Percentiles rank a stretch among this genome's conserved stretches.
These are phyloP conservation scores for Oncorhynchus masou DNA, from an alignment of 2,113 vertebrate genomes.

Conservation along the genomic window DNA sequence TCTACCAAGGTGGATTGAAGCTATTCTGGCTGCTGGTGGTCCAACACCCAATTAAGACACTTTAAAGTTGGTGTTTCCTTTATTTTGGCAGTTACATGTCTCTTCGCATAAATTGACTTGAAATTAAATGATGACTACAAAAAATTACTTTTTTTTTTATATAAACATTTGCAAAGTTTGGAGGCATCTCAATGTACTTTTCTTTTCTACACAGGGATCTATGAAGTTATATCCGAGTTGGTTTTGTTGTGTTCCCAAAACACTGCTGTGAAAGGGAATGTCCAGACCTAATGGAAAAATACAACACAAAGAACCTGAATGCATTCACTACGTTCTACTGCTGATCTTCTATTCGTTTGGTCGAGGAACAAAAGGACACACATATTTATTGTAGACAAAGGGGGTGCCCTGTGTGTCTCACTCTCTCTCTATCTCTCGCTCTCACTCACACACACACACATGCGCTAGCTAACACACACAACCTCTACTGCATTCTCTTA, in stretches of 20 bases:
- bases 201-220: conserved; percentile 59
- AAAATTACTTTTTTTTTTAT: conserved; percentile 72
- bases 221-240: conserved; percentile 53
- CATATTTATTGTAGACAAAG: neutral
- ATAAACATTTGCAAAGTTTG: conserved; percentile 64
- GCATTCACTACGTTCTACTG: conserved; percentile 7
- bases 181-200: conserved; percentile 64
- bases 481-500: neutral
- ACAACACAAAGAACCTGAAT: conserved; percentile 11
- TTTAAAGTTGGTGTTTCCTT: no score
- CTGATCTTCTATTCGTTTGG: conserved; percentile 13
- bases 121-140: conserved; percentile 59
- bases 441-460: neutral
- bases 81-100: no score
- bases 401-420: neutral
- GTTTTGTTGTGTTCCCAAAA: conserved; percentile 49
- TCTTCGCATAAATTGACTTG: conserved; percentile 60
- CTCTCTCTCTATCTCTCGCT: neutral
- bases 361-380: neutral
- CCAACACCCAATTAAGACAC: no score
- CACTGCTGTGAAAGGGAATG: conserved; percentile 37
- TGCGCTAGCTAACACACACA: neutral
- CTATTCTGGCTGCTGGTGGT: no score
- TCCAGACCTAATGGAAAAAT: conserved; percentile 12
- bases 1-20: no score